phyloP scores from a whole-genome alignment of 2,113 vertebrate species.

The Ammodramus savannarum region DNA sequence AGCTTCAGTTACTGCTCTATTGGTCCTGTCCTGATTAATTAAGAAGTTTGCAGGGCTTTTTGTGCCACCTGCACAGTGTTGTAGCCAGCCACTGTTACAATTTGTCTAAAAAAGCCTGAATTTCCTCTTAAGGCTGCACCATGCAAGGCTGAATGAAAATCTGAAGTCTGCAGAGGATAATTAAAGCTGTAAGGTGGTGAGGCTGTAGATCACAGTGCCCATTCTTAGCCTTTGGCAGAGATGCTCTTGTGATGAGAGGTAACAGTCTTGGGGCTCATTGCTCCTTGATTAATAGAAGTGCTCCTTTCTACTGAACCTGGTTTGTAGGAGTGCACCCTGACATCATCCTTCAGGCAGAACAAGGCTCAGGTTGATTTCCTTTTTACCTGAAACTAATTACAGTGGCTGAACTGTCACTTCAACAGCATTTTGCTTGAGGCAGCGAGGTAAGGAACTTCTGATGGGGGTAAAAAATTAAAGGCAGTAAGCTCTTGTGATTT shows the following conservation, averaged over 20 bases:
- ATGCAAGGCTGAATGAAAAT: not conserved
- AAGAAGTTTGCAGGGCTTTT: not conserved
- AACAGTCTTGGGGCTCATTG: rapidly evolving
- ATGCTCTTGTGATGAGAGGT: not conserved
- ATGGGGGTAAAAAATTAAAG: not conserved
- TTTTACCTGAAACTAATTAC: not conserved
- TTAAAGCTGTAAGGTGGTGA: not conserved
- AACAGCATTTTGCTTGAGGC: not conserved
- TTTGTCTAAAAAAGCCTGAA: not conserved
- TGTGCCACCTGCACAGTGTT: not conserved
- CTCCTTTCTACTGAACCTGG: not conserved
- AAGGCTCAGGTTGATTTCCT: not conserved
- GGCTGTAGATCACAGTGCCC: not conserved
- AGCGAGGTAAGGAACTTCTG: not conserved
- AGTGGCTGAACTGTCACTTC: not conserved
- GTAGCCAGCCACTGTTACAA: not conserved
- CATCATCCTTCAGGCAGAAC: not conserved
- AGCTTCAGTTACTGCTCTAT: not conserved
- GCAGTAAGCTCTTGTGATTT: not conserved
- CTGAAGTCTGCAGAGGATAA: not conserved
- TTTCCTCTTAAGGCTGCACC: not conserved
- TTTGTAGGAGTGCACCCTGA: not conserved
- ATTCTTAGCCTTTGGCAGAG: not conserved
- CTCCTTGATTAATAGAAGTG: not conserved
- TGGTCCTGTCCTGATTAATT: not conserved